Percentiles rank a stretch among this genome's conserved stretches.
Conservation (phyloP, 2,888 invertebrate genomes). For the Harpalus rubripes region DNA sequence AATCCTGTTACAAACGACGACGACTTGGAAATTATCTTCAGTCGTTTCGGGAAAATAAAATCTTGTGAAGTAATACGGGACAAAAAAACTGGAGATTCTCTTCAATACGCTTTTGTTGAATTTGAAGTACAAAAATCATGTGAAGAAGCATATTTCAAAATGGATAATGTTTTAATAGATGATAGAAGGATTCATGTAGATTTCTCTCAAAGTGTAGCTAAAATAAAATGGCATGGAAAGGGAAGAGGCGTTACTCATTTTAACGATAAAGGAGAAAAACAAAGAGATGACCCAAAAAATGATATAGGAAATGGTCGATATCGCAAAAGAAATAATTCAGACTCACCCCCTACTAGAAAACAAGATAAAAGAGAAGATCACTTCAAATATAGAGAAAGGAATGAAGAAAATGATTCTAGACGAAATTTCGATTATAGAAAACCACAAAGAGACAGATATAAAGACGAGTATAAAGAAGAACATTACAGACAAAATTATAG, state of each 20-base stretch:
- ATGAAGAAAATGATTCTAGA: conserved; percentile 30
- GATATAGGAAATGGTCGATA: conserved; percentile 71
- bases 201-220: conserved; percentile 99
- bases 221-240: conserved; percentile 94
- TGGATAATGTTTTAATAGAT: conserved; percentile 99
- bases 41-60: conserved; percentile 95
- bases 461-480: background rate
- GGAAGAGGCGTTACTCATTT: conserved; percentile 87
- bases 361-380: background rate
- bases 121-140: conserved; percentile 95
- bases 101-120: conserved; percentile 99
- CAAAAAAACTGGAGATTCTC: conserved; percentile 93
- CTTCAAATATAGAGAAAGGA: conserved; percentile 11
- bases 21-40: conserved; percentile 98
- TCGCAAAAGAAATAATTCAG: conserved; percentile 67
- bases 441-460: conserved; percentile 4
- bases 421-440: conserved; percentile 9
- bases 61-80: conserved; percentile 98
- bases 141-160: conserved; percentile 99
- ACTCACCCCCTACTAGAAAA: conserved; percentile 29
- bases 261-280: conserved; percentile 74
- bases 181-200: conserved; percentile 99
- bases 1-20: conserved; percentile 99
- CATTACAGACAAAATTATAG: background rate
- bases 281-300: conserved; percentile 69